A percentile compares a stretch with the other conserved stretches of the same genome.
Evolutionary conservation across 2,888 invertebrate genomes (phyloP).

Genomic region (Agriopis leucophaearia): DNA sequence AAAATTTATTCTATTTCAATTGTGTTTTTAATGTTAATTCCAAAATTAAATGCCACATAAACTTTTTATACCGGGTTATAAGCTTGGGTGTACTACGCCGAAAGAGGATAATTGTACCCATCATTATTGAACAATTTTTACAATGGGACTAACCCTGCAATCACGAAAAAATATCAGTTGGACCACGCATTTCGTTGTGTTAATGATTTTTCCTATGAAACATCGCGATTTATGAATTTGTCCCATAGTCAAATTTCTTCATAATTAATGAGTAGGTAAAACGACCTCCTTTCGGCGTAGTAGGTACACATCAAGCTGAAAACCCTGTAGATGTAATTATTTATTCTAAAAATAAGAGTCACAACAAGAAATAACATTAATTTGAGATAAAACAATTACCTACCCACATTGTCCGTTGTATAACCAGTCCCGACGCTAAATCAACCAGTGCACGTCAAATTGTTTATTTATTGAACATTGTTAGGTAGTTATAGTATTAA

Average conservation of each 20-base stretch:
- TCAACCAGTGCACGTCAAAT: slow-evolving; percentile 68
- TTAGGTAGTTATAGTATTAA: slow-evolving; percentile 67
- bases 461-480: slow-evolving; percentile 72
- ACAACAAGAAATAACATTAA: slow-evolving; percentile 4
- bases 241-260: too few species aligned
- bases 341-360: neutral
- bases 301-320: too few species aligned
- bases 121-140: too few species aligned
- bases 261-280: too few species aligned
- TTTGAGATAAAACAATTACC: slow-evolving; percentile 37
- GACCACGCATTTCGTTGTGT: too few species aligned
- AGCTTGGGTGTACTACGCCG: too few species aligned
- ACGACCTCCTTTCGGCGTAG: too few species aligned
- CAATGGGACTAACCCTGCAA: too few species aligned
- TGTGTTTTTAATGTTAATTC: neutral
- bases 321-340: neutral
- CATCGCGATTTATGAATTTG: too few species aligned
- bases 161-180: too few species aligned
- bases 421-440: slow-evolving; percentile 49
- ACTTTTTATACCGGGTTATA: neutral
- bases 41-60: neutral
- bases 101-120: too few species aligned
- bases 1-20: neutral
- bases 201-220: too few species aligned
- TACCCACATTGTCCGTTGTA: slow-evolving; percentile 43